These are phyloP conservation scores for Boloria euphrosyne DNA, from an alignment of 2,888 invertebrate species.

Conservation along the genomic window DNA sequence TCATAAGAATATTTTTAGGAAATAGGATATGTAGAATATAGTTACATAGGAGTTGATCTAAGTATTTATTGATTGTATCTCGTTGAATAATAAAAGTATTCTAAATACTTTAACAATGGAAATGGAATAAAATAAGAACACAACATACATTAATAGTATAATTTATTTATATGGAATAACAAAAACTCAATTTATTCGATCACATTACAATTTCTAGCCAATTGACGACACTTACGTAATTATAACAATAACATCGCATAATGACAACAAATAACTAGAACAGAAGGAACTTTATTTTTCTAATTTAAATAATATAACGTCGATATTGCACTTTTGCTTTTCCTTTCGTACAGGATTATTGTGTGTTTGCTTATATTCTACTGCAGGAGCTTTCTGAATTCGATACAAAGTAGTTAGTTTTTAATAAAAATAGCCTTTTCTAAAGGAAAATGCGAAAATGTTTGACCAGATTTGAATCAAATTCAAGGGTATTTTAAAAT, in stretches of 20 bases:
- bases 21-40: no score
- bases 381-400: not conserved
- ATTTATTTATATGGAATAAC: conserved; percentile 21
- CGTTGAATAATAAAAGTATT: no score
- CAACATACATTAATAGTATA: conserved; percentile 8
- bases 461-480: no score
- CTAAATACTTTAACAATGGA: no score
- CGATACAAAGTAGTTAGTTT: no score
- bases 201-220: conserved; percentile 31
- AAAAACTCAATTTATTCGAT: conserved; percentile 26
- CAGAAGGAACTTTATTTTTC: conserved; percentile 4
- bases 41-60: no score
- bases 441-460: no score
- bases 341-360: not conserved
- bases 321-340: not conserved
- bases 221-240: conserved; percentile 21
- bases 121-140: conserved; percentile 5
- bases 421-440: no score
- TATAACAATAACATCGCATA: conserved; percentile 1
- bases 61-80: no score
- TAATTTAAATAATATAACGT: not conserved
- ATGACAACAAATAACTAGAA: conserved; percentile 4
- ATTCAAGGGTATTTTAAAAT: no score
- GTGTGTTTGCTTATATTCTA: conserved; percentile 23
- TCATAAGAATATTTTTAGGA: no score